Base-by-base conservation (phyloP, 2,797 vertebrate genomes). In the Microtus agrestis region DNA sequence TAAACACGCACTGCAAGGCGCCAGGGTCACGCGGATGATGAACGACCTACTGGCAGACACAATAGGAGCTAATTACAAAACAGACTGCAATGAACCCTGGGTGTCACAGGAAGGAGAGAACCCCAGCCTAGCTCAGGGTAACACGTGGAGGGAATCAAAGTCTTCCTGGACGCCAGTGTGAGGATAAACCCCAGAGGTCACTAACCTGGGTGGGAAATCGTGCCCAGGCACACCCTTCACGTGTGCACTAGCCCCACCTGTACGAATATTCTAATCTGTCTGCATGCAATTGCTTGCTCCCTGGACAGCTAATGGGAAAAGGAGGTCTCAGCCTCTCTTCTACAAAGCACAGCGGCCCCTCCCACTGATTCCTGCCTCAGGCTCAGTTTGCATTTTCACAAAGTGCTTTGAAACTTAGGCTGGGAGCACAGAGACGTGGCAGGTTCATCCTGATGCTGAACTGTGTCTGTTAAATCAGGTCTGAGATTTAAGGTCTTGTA, bases 401-500 rank as follows among this genome's bases (percentile, higher is more conserved):
- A 12, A 1, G 15, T 80, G 29, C 65, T 87, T 78, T 46, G 61
- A 93, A 87, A 76, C 4, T 0, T 63, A 93, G 76, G 34, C 67
- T 15, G 19, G 51, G n/a, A 69, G 76, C 9, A 0, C 43, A 43
- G 88, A 6, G 82, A 56, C 0, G 0, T 2, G 1, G 4, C 6
- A 71, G 46, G 51, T 21, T 73, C 43, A 31, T 48, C 37, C 71
- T 4, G 40, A 77, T 5, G 37, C 71, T 5, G 59, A 69, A 43
- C 37, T 43, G 23, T 9, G 29, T 54, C 95, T 67, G 34, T 54
- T 84, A 88, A 91, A 82, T 37, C 37, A 40, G 91, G 13, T 69
- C 82, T 34, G 80, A 69, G 40, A 40, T 54, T 69, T 51, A 89
- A 92, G 14, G 78, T 78, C 89, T 87, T 43, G 15, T 31, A 65